Conservation (phyloP, 2,113 vertebrate genomes). For the Antennarius striatus region DNA sequence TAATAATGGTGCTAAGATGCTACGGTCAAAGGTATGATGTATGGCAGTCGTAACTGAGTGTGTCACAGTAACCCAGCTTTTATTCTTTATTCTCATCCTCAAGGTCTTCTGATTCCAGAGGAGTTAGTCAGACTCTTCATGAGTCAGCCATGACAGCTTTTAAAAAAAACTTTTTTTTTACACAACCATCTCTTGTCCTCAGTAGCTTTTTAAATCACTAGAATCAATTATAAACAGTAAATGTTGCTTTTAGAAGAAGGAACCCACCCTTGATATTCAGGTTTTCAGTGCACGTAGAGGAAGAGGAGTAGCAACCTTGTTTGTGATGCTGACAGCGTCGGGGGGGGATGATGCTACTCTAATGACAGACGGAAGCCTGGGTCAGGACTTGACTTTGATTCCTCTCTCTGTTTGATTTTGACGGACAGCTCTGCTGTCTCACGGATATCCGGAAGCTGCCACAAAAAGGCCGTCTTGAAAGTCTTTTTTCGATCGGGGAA, state of each 20-base stretch:
- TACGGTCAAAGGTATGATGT: too few relatives aligned
- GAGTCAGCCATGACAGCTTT: too few relatives aligned
- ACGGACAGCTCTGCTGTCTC: slow-evolving; percentile 32
- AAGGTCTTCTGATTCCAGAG: too few relatives aligned
- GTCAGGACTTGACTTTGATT: slow-evolving; percentile 34
- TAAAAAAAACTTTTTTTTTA: too few relatives aligned
- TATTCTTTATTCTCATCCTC: too few relatives aligned
- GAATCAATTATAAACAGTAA: neutral
- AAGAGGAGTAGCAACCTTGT: neutral
- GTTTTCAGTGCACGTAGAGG: neutral
- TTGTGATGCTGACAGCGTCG: slow-evolving; percentile 8
- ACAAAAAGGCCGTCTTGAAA: slow-evolving; percentile 24
- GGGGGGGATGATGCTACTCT: slow-evolving; percentile 13
- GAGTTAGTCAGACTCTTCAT: too few relatives aligned
- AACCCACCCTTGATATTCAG: neutral
- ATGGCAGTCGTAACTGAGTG: too few relatives aligned
- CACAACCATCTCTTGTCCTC: too few relatives aligned
- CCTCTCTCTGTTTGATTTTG: slow-evolving; percentile 11
- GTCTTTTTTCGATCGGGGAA: slow-evolving; percentile 29
- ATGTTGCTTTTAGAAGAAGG: too few relatives aligned
- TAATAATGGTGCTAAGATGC: too few relatives aligned
- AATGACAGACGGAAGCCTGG: slow-evolving; percentile 39
- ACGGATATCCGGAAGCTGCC: slow-evolving; percentile 24
- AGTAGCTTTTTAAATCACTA: too few relatives aligned
- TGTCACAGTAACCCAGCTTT: too few relatives aligned